Evolutionary conservation across 2,888 invertebrate genomes (phyloP), one percentile per base, ranked within the genome.

Genomic region (Danaus chrysippus): DNA sequence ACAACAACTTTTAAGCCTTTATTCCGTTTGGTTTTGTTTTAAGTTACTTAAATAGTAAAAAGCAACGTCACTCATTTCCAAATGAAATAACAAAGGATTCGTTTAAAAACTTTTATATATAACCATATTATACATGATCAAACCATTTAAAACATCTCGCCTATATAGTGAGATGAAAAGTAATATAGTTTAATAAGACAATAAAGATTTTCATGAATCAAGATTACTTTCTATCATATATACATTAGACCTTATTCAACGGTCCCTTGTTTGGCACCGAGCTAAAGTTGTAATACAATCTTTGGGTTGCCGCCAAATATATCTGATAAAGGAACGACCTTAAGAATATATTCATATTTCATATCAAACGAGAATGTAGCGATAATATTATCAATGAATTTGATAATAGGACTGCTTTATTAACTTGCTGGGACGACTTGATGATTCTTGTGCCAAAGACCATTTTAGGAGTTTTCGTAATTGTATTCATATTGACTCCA

Each of bases 261-360:
- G 62, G 61, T 11, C 59, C 60, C 57, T 65, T 65, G 62, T 68
- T 67, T 65, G 65, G 65, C 67, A 64, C 56, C 13, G 52, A 34
- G 61, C 23, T 59, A 42, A 60, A 61, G 61, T 55, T 59, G 41
- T 59, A 46, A 59, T 56, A 42, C 57, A 60, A 17, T 54, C 61
- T 42, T 57, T 61, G 66, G 64, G 57, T 23, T 46, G 52, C 54
- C 54, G 66, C 66, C 66, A 66, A 65, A 59, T 56, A 59, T 59
- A 59, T 56, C 41, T 23, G 63, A 63, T 57, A 56, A 63, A 46
- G 41, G 54, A 49, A 49, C 17, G 49, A 17, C 10, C 49, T 17
- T 34, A 49, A 17, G 17, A 49, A 17, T 49, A 17, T 49, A 49
- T 49, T 49, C 49, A 49, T 49, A 49, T 49, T 49, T 49, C 49